phyloP scores from a whole-genome alignment of 2,797 vertebrate species.

The Synaphobranchus kaupii region DNA sequence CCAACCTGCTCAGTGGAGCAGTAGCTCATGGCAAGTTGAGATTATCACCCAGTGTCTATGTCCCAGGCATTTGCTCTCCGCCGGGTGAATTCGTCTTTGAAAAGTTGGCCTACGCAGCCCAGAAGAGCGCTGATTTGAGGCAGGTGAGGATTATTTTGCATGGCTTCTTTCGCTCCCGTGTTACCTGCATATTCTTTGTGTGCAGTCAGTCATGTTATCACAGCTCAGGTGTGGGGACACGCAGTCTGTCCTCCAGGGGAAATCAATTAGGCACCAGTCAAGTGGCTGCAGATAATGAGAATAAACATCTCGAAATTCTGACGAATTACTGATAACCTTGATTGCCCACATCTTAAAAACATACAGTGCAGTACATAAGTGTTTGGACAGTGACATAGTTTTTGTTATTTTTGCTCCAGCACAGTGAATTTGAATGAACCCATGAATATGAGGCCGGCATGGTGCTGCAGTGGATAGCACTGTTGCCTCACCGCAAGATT shows the following conservation, averaged over 20 bases:
- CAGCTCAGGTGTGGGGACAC: background rate
- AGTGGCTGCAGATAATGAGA: background rate
- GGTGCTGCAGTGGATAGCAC: too few species aligned
- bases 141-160: background rate
- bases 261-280: background rate
- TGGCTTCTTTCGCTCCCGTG: background rate
- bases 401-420: too few species aligned
- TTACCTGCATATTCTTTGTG: background rate
- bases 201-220: background rate
- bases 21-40: background rate
- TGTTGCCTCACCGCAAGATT: too few species aligned
- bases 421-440: too few species aligned
- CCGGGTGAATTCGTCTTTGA: background rate
- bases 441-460: too few species aligned
- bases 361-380: too few species aligned
- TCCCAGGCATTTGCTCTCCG: background rate
- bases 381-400: too few species aligned
- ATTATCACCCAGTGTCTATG: background rate
- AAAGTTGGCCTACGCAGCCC: background rate
- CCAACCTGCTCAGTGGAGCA: background rate
- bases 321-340: too few species aligned
- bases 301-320: background rate
- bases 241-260: background rate
- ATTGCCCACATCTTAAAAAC: too few species aligned
- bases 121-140: background rate